These are phyloP conservation scores for Saturnia japonica DNA, from an alignment of 2,888 invertebrate species.

Conservation along the genomic window DNA sequence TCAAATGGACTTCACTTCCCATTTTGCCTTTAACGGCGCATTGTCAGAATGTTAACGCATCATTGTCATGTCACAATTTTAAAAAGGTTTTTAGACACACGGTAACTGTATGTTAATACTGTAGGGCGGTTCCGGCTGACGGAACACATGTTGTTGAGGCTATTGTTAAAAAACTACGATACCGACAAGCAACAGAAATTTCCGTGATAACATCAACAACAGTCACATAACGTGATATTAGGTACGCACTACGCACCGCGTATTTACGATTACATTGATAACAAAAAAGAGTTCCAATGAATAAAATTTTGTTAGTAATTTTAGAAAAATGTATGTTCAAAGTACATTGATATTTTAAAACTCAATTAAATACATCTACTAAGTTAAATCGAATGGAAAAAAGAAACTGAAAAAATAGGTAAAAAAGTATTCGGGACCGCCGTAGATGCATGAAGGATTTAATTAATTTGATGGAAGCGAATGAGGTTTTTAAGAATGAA, in stretches of 20 bases:
- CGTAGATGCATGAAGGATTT: neutral
- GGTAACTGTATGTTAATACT: conserved; percentile 72
- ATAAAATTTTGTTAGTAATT: conserved; percentile 1
- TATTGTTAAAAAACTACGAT: conserved; percentile 65
- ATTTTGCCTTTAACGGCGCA: conserved; percentile 64
- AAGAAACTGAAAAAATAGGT: neutral
- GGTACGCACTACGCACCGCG: conserved; percentile 19
- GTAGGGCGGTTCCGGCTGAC: conserved; percentile 65
- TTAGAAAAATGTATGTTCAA: neutral
- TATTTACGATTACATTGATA: conserved; percentile 22
- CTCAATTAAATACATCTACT: neutral
- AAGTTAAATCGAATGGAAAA: neutral
- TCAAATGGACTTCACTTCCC: conserved; percentile 58
- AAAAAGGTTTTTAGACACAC: conserved; percentile 60
- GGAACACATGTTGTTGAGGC: conserved; percentile 70
- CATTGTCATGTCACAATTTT: conserved; percentile 74
- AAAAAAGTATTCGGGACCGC: no score
- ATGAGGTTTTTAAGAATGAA: no score
- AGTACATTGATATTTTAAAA: neutral
- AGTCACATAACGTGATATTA: conserved; percentile 35
- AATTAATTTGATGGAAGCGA: neutral
- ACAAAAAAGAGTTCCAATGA: neutral
- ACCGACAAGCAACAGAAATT: conserved; percentile 54
- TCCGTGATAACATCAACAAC: conserved; percentile 53
- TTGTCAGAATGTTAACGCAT: conserved; percentile 74